These are phyloP conservation scores for Hippocampus kuda DNA, from an alignment of 2,797 vertebrate species.

Conservation along the genomic window DNA sequence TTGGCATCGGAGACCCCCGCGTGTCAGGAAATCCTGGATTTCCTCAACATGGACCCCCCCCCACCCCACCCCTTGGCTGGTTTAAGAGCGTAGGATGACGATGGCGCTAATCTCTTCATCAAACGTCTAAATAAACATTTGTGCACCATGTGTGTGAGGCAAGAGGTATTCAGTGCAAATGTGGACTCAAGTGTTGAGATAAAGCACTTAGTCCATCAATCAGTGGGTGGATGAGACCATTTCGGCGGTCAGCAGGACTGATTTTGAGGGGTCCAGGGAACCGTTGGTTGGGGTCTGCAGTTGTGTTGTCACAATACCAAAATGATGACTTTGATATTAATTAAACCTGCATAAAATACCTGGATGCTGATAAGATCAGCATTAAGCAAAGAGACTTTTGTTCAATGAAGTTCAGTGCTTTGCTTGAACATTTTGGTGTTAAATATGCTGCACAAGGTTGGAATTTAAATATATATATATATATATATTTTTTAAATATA, in stretches of 20 bases:
- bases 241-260: background rate
- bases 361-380: background rate
- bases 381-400: background rate
- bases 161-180: slow-evolving; percentile 18
- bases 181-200: background rate
- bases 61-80: slow-evolving; percentile 55
- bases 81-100: slow-evolving; percentile 56
- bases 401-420: too few relatives aligned
- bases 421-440: background rate
- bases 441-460: background rate
- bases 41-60: slow-evolving; percentile 59
- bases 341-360: background rate
- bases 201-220: slow-evolving; percentile 17
- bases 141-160: slow-evolving; percentile 20
- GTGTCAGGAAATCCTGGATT: slow-evolving; percentile 60
- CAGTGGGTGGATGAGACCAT: slow-evolving; percentile 25
- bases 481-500: background rate
- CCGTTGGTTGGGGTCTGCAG: background rate
- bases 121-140: slow-evolving; percentile 70
- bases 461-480: background rate
- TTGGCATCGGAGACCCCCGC: slow-evolving; percentile 27
- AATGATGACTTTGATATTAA: background rate
- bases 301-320: background rate
- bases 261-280: too few relatives aligned
- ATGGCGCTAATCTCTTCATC: slow-evolving; percentile 73